Conservation (phyloP, 2,888 invertebrate species). For the Sturmia bella region DNA sequence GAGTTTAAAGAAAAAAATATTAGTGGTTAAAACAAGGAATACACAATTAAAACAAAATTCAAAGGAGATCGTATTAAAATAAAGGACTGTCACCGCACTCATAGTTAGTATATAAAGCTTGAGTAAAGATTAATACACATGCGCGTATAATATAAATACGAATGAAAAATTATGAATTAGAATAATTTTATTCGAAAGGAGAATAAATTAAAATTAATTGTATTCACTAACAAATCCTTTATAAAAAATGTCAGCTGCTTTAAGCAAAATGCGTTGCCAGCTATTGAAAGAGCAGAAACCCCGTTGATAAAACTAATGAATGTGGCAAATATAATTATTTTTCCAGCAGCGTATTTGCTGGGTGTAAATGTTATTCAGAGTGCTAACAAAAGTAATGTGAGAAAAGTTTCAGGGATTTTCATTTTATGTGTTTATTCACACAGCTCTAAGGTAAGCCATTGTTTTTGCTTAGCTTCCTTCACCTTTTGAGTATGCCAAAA, state of each 20-base stretch:
- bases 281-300: slow-evolving; percentile 17
- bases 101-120: too few relatives aligned
- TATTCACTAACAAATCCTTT: slow-evolving; percentile 34
- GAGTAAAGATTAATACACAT: too few relatives aligned
- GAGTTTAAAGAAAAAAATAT: too few relatives aligned
- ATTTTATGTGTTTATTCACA: slow-evolving; percentile 15
- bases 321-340: slow-evolving; percentile 14
- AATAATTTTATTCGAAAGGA: background rate
- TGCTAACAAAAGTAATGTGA: background rate
- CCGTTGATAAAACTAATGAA: slow-evolving; percentile 45
- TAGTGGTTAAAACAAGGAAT: too few relatives aligned
- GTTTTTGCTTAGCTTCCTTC: slow-evolving; percentile 21
- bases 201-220: slow-evolving; percentile 37
- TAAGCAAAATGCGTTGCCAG: slow-evolving; percentile 32
- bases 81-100: too few relatives aligned
- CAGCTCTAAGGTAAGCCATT: slow-evolving; percentile 33
- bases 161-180: slow-evolving; percentile 1
- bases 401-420: slow-evolving; percentile 14
- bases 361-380: background rate
- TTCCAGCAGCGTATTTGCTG: background rate
- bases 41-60: too few relatives aligned
- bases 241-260: slow-evolving; percentile 51
- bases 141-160: slow-evolving; percentile 18
- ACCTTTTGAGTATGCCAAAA: background rate
- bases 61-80: too few relatives aligned